Percentiles rank a stretch among this genome's conserved stretches.
Evolutionary conservation across 1,140 invertebrate species (phyloP).

Genomic region (Pachypeltis micranthus): DNA sequence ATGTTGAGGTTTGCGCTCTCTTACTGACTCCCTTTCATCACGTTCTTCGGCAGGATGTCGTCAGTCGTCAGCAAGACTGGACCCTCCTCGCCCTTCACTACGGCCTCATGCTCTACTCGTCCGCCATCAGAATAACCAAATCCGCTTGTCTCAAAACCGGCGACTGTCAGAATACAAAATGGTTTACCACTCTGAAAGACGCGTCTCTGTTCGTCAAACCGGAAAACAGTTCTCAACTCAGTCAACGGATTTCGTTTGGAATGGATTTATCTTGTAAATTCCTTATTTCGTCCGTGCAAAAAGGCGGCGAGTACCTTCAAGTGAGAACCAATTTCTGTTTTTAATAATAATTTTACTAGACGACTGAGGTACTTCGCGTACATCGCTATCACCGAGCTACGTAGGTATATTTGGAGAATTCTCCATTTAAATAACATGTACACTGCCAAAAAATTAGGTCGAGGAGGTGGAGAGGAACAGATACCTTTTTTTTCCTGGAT

Average conservation of each 20-base stretch:
- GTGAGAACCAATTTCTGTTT: neutral
- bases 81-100: neutral
- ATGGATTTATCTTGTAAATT: neutral
- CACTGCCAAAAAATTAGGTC: too few species aligned
- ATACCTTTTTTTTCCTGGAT: too few species aligned
- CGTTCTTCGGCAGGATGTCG: neutral
- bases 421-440: too few species aligned
- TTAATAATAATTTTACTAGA: neutral
- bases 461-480: too few species aligned
- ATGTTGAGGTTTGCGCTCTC: too few species aligned
- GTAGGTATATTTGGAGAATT: too few species aligned
- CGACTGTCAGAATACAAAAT: neutral
- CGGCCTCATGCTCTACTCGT: neutral
- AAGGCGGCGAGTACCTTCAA: neutral
- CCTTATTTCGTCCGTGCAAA: neutral
- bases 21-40: too few species aligned
- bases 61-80: neutral
- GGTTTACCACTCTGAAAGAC: neutral
- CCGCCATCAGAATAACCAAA: neutral
- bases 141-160: neutral
- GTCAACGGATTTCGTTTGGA: neutral
- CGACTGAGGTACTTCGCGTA: too few species aligned
- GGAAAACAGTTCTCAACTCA: neutral
- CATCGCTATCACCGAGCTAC: too few species aligned
- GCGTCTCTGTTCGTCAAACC: conserved; percentile 1